Evolutionary conservation across 1,140 invertebrate species (phyloP), one percentile per base, ranked within the genome.

Genomic region (Battus philenor): DNA sequence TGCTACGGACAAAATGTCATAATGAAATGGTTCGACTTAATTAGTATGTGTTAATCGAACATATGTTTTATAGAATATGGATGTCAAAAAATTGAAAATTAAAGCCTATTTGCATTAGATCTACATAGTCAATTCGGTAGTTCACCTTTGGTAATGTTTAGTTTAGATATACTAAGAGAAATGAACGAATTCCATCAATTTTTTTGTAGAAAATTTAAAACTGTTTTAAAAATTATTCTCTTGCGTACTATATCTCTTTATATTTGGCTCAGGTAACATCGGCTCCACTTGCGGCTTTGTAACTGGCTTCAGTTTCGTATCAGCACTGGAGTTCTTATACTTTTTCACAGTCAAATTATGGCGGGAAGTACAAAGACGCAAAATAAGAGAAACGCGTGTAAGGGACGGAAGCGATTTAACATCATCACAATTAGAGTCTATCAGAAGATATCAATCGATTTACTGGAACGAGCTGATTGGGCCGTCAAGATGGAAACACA

Each of bases 261-360:
- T n/a, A n/a, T n/a, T n/a, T n/a, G n/a, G n/a, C n/a, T n/a, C n/a
- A 90, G 90, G 88, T 57, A 87, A 88, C 55, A 87, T 89, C 26
- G 89, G 89, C n/a, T 89, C 89, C 3, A 87, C 90, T 0, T 88
- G 89, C 26, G 89, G 89, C 0, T 84, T 90, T 43, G 88, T 90
- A 20, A 86, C 90, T 7, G 90, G 90, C 11, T 90, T 90, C 64
- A 91, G 89, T 55, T 79, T 90, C 32, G 82, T 91, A 4, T 89
- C 87, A 10, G 59, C 89, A 1, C 65, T 89, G 1, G 89, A 90
- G 59, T 77, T 90, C 12, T 53, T 88, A 10, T 90, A 90, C 46
- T 90, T 90, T 52, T 77, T 85, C 43, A 69, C 85, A 0, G 62
- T 85, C 0, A 79, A 78, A 32, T 47, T 85, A 4, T 36, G 63